Base-by-base conservation (phyloP, 92 coral and sea anemone species). In the Epizoanthus ramosus region DNA sequence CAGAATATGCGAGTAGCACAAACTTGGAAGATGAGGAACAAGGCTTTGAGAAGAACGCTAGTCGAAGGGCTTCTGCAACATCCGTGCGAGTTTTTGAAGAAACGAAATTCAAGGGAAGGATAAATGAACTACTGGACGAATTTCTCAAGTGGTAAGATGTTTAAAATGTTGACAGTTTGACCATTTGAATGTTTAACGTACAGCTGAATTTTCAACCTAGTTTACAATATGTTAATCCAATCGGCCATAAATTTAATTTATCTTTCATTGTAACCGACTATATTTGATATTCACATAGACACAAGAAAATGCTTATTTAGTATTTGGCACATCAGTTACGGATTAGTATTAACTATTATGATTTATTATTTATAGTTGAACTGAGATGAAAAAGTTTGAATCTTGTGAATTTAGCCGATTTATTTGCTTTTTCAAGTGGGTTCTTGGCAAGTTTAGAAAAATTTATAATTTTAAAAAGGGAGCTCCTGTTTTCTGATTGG, bases 111-210 rank as follows among this genome's bases (percentile, higher is more conserved):
- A 91, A 94, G 68, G 89, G 86, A 63, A 75, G 76, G 59, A 70
- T 96, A 73, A 96, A 94, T 70, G 98, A 92, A 45, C 83, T 96
- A 14, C 89, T 94, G 15, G 99, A 96, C 52, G 98, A 92, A 74
- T 93, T 91, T 76, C 79, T 96, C 22, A 92, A 90, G 84, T 96
- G 99, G 99, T 94, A 86, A 83, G 97, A 56, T 82, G 43, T 37
- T 37, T n/a, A n/a, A n/a, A 2, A 12, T 50, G 54, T 58, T 24
- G 13, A 13, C 17, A 41, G 14, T 10, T 71, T 71, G 13, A 50
- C 54, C 15, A 50, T 50, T 50, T 50, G 54, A 50, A 56, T 4
- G 21, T 57, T 3, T 16, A 15, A 31, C 13, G 22, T 8, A 22
- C 56, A 39, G 41, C 65, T 60, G 50, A 18, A 76, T 39, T 56